Percentiles rank a stretch among this genome's conserved stretches.
phyloP scores from a whole-genome alignment of 2,888 invertebrate genomes.

The Scaptomyza parva region DNA sequence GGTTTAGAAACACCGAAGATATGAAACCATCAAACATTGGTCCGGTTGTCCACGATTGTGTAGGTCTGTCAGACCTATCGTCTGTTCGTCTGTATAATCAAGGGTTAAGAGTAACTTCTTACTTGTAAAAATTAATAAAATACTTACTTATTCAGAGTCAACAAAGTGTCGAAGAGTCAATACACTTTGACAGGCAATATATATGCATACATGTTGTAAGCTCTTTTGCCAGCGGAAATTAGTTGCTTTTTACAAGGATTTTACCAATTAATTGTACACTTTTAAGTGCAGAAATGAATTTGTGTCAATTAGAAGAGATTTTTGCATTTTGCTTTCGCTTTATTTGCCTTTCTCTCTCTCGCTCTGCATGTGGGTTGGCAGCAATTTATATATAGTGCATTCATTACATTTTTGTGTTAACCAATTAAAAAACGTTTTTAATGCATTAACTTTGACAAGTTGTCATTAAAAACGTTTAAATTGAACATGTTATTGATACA shows the following conservation, averaged over 20 bases:
- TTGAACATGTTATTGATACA: not conserved
- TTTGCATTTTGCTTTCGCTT: not conserved
- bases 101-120: no score
- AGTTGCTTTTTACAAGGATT: slow-evolving; percentile 19
- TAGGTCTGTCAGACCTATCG: no score
- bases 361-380: not conserved
- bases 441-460: slow-evolving; percentile 18
- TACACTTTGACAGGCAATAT: not conserved
- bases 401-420: slow-evolving; percentile 35
- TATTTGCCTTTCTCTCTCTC: not conserved
- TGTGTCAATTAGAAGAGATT: slow-evolving; percentile 7
- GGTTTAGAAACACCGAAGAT: no score
- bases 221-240: slow-evolving; percentile 33
- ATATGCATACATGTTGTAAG: not conserved
- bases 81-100: no score
- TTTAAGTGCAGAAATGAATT: slow-evolving; percentile 15
- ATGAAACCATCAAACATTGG: no score
- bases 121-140: no score
- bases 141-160: no score
- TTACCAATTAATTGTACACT: slow-evolving; percentile 15
- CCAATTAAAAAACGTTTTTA: slow-evolving; percentile 25
- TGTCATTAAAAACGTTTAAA: not conserved
- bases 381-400: slow-evolving; percentile 17
- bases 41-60: no score
- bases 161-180: slow-evolving; percentile 8